Base-by-base conservation (phyloP, 2,888 invertebrate genomes). In the Brachypalpus laphriformis region DNA sequence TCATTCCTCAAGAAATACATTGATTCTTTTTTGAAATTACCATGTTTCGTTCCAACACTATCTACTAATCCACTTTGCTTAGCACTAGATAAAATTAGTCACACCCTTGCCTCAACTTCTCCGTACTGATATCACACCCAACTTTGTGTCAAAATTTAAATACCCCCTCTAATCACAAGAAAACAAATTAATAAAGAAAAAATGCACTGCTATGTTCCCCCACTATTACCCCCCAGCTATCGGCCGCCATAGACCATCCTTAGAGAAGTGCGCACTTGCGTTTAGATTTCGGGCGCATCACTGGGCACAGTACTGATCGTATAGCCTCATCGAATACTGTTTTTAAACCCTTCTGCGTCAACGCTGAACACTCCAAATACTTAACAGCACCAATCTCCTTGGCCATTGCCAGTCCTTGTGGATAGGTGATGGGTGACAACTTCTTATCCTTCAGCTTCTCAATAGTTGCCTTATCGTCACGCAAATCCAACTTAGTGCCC, bases 311-410 rank as follows among this genome's bases (percentile, higher is more conserved):
- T 8, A 91, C 91, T 28, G 91, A 90, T n/a, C 91, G 89, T 20
- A 91, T 91, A 85, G 91, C 91, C 89, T 91, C 91, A 83, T 91
- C 91, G 87, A 91, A 91, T 45, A 91, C 91, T 51, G 90, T 91
- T 87, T 91, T 91, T 22, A 91, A 87, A 16, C 91, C 91, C 87
- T 91, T 91, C 74, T 91, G 91, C 49, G 91, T 91, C 22, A 91
- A 72, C 0, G 91, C 91, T 2, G 91, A 91, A 77, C 91, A 91
- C 70, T 91, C 91, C 82, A 91, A 80, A 89, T 91, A 91, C 70
- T 91, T 91, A 9, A 91, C 91, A 1, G 91, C 90, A 5, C 90
- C 91, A 2, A 91, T 91, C 71, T 91, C 91, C 85, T 91, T 91
- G 86, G 91, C 91, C 91, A 91, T 91, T 6, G 91, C 91, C 88